phyloP scores from a whole-genome alignment of 2,113 vertebrate genomes.

The Theropithecus gelada region DNA sequence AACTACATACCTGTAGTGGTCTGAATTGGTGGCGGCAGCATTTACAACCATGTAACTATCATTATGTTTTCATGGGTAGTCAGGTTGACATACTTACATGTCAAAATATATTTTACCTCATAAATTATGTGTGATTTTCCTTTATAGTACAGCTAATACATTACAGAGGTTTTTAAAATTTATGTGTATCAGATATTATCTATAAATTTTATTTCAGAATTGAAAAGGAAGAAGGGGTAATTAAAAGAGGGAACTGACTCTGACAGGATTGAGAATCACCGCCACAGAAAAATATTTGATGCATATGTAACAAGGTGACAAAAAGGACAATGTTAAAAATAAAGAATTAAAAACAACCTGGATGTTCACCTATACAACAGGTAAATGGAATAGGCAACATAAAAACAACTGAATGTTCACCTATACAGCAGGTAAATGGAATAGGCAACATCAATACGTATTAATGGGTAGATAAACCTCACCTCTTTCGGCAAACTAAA shows the following conservation, averaged over 20 bases:
- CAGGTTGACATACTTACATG: neutral
- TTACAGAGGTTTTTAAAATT: neutral
- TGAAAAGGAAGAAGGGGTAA: neutral
- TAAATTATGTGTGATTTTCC: neutral
- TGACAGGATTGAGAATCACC: neutral
- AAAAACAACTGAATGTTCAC: neutral
- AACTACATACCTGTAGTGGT: neutral
- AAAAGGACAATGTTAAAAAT: neutral
- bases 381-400: neutral
- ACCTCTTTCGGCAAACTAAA: neutral
- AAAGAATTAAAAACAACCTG: neutral
- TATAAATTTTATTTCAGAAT: neutral
- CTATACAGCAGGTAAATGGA: neutral
- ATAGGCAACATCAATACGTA: neutral
- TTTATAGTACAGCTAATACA: neutral
- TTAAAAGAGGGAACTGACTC: neutral
- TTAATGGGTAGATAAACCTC: neutral
- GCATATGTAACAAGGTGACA: neutral
- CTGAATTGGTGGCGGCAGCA: neutral
- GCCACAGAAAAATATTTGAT: neutral
- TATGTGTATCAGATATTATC: neutral
- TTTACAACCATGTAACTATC: neutral
- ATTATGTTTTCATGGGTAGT: neutral
- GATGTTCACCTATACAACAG: neutral
- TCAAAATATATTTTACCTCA: neutral